Percentiles rank a stretch among this genome's conserved stretches.
Conservation (phyloP, 2,113 vertebrate species). For the Sclerurus mexicanus region DNA sequence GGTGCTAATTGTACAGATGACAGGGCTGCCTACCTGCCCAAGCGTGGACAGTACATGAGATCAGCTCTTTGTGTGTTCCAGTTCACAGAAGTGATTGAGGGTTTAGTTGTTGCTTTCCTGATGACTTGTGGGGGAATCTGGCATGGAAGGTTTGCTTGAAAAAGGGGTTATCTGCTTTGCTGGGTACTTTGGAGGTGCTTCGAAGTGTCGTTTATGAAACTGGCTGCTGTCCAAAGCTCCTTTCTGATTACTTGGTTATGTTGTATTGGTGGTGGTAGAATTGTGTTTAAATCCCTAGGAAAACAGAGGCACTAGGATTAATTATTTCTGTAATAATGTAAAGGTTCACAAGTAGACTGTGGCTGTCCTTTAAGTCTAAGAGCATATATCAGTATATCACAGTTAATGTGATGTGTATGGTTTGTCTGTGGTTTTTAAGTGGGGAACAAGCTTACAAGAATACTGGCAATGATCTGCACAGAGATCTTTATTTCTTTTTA, state of each 20-base stretch:
- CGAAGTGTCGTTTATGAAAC: background rate
- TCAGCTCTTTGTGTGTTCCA: background rate
- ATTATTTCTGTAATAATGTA: background rate
- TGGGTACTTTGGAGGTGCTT: background rate
- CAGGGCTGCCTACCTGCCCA: background rate
- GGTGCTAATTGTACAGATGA: background rate
- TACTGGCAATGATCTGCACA: background rate
- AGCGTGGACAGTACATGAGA: rapidly evolving
- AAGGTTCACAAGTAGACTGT: background rate
- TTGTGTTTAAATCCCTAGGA: background rate
- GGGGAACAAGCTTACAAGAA: background rate
- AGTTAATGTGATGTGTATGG: background rate
- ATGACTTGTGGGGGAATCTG: background rate
- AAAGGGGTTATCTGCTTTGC: background rate
- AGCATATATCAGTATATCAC: background rate
- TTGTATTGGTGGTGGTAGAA: background rate
- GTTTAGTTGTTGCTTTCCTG: background rate
- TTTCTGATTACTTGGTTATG: background rate
- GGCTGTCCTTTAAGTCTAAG: background rate
- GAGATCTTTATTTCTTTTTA: background rate
- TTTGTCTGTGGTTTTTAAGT: background rate
- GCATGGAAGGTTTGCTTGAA: background rate
- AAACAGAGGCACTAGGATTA: background rate
- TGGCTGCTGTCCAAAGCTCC: background rate
- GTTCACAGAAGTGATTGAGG: background rate